Conservation (phyloP, 2,797 vertebrate species). For the Oryzias sinensis region DNA sequence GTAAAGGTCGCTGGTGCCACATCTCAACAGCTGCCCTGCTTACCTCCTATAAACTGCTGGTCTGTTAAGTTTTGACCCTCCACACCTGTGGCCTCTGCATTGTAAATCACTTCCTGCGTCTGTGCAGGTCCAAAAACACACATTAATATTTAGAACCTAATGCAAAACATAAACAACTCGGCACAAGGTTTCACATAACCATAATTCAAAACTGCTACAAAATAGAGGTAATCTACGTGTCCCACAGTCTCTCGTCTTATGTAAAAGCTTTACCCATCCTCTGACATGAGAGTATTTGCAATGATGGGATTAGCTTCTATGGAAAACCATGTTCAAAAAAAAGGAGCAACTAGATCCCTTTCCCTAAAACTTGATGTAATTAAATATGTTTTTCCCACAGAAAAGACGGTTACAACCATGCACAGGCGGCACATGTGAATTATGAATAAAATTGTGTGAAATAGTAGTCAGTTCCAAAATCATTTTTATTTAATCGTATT, state of each 20-base stretch:
- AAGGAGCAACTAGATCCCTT: no score
- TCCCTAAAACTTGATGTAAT: no score
- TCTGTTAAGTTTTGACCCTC: slow-evolving; percentile 67
- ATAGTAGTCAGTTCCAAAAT: no score
- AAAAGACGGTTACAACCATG: no score
- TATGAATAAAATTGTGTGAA: no score
- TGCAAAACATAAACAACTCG: no score
- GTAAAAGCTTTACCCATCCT: neutral
- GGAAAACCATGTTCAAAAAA: no score
- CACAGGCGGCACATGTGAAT: no score
- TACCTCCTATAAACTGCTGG: slow-evolving; percentile 59
- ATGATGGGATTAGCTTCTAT: no score
- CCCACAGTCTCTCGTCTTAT: neutral
- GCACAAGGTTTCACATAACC: neutral
- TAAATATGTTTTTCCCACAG: no score
- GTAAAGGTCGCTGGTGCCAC: slow-evolving; percentile 56
- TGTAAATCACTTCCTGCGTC: slow-evolving; percentile 39
- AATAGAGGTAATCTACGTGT: neutral
- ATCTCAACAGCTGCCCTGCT: slow-evolving; percentile 61
- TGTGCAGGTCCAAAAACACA: slow-evolving; percentile 29
- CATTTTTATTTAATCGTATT: no score
- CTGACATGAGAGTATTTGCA: no score
- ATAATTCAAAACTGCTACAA: neutral
- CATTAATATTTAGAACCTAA: neutral
- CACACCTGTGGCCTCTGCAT: slow-evolving; percentile 61